phyloP scores from a whole-genome alignment of 2,113 vertebrate species.

The Stegastes partitus region DNA sequence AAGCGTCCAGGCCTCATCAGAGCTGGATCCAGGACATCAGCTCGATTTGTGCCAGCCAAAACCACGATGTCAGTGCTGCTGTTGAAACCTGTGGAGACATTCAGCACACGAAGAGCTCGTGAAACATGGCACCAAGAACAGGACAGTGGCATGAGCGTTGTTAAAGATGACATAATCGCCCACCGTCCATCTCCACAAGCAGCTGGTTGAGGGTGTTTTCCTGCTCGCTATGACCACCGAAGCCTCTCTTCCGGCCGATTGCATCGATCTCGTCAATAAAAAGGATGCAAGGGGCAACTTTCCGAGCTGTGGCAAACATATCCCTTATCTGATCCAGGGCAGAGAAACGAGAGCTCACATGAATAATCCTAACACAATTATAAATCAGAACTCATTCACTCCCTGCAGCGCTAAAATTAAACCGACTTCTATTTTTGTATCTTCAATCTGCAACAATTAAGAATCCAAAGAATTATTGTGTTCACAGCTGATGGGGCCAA shows the following conservation, averaged over 20 bases:
- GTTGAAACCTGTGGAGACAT: conserved; percentile 84
- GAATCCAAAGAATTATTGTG: not conserved
- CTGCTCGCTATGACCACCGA: conserved; percentile 92
- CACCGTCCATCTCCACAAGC: conserved; percentile 98
- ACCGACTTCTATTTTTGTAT: not conserved
- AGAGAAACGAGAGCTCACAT: not conserved
- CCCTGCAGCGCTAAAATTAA: not conserved
- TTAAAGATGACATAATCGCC: conserved; percentile 6
- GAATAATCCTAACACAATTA: not conserved
- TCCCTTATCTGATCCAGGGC: conserved; percentile 85
- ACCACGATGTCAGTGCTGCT: conserved; percentile 84
- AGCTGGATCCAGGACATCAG: conserved; percentile 86
- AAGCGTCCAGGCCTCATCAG: conserved; percentile 86
- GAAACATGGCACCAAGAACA: not conserved
- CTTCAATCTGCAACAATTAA: not conserved
- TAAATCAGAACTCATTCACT: not conserved
- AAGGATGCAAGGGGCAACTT: conserved; percentile 96
- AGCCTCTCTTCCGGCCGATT: conserved; percentile 94
- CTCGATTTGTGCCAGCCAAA: conserved; percentile 86
- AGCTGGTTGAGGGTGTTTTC: conserved; percentile 98
- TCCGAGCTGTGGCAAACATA: conserved; percentile 91
- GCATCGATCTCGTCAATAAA: conserved; percentile 99
- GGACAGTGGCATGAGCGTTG: not conserved
- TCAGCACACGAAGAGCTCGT: not conserved
- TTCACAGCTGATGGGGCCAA: conserved; percentile 9